Conservation (phyloP, 1,140 invertebrate genomes). For the Dendrolimus punctatus region DNA sequence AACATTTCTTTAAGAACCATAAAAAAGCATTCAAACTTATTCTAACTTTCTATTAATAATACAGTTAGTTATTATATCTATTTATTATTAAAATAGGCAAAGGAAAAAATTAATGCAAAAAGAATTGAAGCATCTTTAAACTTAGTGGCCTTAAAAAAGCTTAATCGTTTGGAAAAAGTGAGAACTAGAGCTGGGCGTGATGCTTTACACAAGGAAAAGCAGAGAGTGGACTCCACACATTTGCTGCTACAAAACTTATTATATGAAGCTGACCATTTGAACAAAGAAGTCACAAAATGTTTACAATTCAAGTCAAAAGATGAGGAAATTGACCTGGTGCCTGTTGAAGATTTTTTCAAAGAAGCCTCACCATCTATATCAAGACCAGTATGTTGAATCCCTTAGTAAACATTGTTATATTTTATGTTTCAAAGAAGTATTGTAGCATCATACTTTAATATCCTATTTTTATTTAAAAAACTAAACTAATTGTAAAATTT, state of each 20-base stretch:
- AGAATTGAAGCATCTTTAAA: constrained; percentile 81
- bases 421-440: too few species aligned
- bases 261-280: constrained; percentile 94
- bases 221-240: constrained; percentile 91
- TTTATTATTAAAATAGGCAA: constrained; percentile 48
- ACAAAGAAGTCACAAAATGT: constrained; percentile 95
- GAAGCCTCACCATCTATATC: constrained; percentile 83
- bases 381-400: constrained; percentile 77
- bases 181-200: constrained; percentile 87
- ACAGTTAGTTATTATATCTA: too few species aligned
- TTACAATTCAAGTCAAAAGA: constrained; percentile 96
- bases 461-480: too few species aligned
- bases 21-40: too few species aligned
- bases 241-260: constrained; percentile 94
- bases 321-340: constrained; percentile 91
- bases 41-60: too few species aligned
- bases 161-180: constrained; percentile 93
- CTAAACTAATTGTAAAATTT: too few species aligned
- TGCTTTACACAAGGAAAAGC: constrained; percentile 83
- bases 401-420: too few species aligned
- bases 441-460: too few species aligned
- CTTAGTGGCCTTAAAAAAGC: constrained; percentile 87
- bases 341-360: constrained; percentile 88
- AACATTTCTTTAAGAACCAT: too few species aligned
- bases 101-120: constrained; percentile 76